phyloP scores from a whole-genome alignment of 2,888 invertebrate genomes.

The Orchesellides sinensis region DNA sequence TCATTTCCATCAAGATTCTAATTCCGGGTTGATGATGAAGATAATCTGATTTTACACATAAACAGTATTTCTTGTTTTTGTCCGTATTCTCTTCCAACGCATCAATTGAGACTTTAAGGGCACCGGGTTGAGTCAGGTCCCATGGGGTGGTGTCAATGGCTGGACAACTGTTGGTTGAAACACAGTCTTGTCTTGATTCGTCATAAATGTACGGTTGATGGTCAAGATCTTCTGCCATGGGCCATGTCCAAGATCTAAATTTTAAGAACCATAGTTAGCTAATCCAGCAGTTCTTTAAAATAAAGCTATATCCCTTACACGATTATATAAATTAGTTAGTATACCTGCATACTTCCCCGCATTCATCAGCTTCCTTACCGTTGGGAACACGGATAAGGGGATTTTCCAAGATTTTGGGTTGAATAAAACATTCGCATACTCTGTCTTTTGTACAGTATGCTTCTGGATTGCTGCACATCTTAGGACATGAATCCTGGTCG shows the following conservation, averaged over 20 bases:
- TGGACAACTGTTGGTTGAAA: conserved; percentile 22
- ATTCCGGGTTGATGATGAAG: conserved; percentile 45
- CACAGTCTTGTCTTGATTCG: conserved; percentile 28
- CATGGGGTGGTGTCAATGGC: conserved; percentile 49
- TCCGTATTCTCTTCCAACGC: conserved; percentile 35
- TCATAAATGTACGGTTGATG: conserved; percentile 60
- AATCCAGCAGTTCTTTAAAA: too few species aligned
- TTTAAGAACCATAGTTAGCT: too few species aligned
- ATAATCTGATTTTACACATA: conserved; percentile 41
- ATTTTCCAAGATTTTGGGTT: background rate
- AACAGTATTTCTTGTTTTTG: conserved; percentile 48
- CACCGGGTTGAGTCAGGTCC: conserved; percentile 34
- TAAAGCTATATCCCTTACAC: too few species aligned
- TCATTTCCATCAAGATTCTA: conserved; percentile 26
- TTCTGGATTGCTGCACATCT: conserved; percentile 38
- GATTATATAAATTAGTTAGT: too few species aligned
- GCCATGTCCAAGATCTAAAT: conserved; percentile 67
- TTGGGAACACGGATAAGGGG: conserved; percentile 42
- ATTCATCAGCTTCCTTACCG: conserved; percentile 60
- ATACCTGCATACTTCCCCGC: conserved; percentile 64
- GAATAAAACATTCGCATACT: conserved; percentile 51
- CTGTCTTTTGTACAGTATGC: conserved; percentile 64
- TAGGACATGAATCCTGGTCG: conserved; percentile 53
- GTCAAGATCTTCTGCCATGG: conserved; percentile 56
- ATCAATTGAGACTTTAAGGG: conserved; percentile 30